Conservation (phyloP, 2,888 invertebrate genomes). For the Alsophila aescularia region DNA sequence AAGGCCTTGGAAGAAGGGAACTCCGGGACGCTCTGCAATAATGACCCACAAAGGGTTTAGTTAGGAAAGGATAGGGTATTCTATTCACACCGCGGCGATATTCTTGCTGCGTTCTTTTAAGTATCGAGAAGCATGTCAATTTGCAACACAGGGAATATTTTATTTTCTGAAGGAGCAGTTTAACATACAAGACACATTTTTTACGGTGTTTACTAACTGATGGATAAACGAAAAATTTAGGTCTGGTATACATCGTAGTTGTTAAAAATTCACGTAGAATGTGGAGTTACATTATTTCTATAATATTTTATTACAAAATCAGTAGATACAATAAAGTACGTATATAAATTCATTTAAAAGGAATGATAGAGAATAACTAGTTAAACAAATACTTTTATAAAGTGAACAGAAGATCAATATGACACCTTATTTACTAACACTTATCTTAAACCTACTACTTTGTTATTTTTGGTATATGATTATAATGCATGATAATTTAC, state of each 20-base stretch:
- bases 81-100: constrained; percentile 5
- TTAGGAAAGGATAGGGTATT: constrained; percentile 19
- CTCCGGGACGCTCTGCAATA: constrained; percentile 34
- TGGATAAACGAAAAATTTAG: no score
- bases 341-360: no score
- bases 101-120: background rate
- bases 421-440: constrained; percentile 13
- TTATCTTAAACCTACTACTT: constrained; percentile 44
- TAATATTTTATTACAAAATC: no score
- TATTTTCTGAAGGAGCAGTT: no score
- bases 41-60: constrained; percentile 28
- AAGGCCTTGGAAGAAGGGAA: constrained; percentile 18
- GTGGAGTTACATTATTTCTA: no score
- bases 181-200: no score
- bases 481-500: constrained; percentile 10
- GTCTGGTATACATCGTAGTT: no score
- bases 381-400: background rate
- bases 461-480: constrained; percentile 65
- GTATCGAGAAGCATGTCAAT: background rate
- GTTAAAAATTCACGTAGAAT: no score
- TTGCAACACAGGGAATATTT: background rate
- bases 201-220: no score
- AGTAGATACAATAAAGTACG: no score
- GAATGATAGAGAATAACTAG: no score
- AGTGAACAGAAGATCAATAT: background rate